Percentiles rank a stretch among this genome's conserved stretches.
Evolutionary conservation across 2,113 vertebrate genomes (phyloP).

Genomic region (Ornithorhynchus anatinus): DNA sequence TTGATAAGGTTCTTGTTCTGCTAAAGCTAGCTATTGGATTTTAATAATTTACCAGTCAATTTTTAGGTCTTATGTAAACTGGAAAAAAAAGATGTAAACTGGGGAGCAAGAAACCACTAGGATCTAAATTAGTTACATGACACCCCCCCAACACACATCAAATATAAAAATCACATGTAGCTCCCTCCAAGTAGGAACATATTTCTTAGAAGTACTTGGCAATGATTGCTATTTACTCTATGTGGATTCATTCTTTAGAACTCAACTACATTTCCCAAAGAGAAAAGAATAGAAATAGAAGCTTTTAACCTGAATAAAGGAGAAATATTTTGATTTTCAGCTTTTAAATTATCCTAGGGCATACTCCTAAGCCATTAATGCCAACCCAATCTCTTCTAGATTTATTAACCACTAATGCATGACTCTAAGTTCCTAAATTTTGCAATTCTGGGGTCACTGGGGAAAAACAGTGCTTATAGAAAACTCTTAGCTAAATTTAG

Average conservation of each 20-base stretch:
- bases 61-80: too few species aligned
- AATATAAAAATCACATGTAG: neutral
- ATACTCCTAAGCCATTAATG: constrained; percentile 13
- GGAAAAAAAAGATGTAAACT: too few species aligned
- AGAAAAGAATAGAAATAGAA: neutral
- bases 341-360: constrained; percentile 1
- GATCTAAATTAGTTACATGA: neutral
- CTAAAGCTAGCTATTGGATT: neutral
- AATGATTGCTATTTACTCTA: neutral
- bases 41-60: neutral
- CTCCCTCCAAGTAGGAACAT: neutral
- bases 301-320: constrained; percentile 21
- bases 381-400: neutral
- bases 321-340: constrained; percentile 25
- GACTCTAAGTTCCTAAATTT: constrained; percentile 1
- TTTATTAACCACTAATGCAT: constrained; percentile 13
- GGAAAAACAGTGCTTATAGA: constrained; percentile 26
- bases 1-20: neutral
- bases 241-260: constrained; percentile 13
- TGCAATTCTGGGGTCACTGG: constrained; percentile 24
- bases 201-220: neutral
- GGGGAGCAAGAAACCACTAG: neutral
- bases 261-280: neutral
- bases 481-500: constrained; percentile 6
- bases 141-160: neutral